These are phyloP conservation scores for Drosophila nigricruria DNA, from an alignment of 2,888 invertebrate genomes.

Conservation along the genomic window DNA sequence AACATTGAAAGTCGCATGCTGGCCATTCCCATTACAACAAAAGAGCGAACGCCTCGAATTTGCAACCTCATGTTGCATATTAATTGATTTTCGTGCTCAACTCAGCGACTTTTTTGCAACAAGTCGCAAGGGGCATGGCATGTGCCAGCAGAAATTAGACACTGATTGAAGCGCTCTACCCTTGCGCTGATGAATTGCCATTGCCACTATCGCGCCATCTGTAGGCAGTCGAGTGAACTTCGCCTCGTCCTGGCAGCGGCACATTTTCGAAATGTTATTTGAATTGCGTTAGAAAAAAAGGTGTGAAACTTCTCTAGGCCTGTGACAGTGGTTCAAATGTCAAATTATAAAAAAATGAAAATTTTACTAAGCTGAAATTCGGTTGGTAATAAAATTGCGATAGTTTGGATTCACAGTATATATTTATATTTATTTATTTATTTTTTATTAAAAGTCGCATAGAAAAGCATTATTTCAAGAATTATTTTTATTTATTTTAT, in stretches of 20 bases:
- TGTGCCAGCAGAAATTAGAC: slow-evolving; percentile 5
- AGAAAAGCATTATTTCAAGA: too few relatives aligned
- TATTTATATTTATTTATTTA: background rate
- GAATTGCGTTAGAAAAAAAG: slow-evolving; percentile 60
- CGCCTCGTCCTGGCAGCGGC: slow-evolving; percentile 31
- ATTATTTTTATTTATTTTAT: too few relatives aligned
- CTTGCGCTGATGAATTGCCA: slow-evolving; percentile 22
- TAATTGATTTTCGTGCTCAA: slow-evolving; percentile 79
- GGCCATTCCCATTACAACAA: slow-evolving; percentile 54
- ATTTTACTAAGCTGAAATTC: background rate
- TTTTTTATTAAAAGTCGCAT: too few relatives aligned
- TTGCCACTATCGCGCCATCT: slow-evolving; percentile 56
- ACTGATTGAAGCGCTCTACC: slow-evolving; percentile 32
- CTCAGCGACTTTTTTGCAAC: slow-evolving; percentile 36
- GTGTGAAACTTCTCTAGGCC: slow-evolving; percentile 58
- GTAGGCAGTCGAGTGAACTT: slow-evolving; percentile 4
- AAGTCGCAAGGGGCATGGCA: background rate
- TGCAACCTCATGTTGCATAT: slow-evolving; percentile 72
- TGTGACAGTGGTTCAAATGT: slow-evolving; percentile 23
- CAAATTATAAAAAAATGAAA: background rate
- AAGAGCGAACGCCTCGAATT: slow-evolving; percentile 39
- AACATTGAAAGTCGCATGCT: slow-evolving; percentile 63
- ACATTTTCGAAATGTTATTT: slow-evolving; percentile 32
- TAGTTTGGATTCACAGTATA: background rate
- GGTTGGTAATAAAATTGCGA: background rate